Conservation (phyloP, 2,888 invertebrate genomes). For the Lasius fuliginosus region DNA sequence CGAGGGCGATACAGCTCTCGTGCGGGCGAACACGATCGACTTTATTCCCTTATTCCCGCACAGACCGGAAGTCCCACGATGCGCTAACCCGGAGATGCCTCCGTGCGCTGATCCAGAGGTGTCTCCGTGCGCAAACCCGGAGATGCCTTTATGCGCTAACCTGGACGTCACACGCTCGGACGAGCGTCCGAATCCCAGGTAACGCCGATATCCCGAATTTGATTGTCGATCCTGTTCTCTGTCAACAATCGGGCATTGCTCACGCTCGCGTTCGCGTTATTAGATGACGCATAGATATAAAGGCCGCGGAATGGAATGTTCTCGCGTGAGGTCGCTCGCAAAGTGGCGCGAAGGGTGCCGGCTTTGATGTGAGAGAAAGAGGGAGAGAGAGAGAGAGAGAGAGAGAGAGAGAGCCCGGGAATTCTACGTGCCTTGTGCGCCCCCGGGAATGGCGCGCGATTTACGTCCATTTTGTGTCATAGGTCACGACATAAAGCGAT, state of each 20-base stretch:
- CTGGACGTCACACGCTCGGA: constrained; percentile 46
- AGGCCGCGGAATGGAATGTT: constrained; percentile 52
- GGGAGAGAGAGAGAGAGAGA: too few species aligned
- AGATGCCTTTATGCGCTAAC: too few species aligned
- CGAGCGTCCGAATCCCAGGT: constrained; percentile 52
- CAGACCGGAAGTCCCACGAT: neutral
- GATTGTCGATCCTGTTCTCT: constrained; percentile 55
- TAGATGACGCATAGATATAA: constrained; percentile 50
- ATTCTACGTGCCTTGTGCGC: neutral
- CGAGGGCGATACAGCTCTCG: constrained; percentile 49
- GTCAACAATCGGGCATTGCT: constrained; percentile 46
- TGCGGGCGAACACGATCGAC: constrained; percentile 47
- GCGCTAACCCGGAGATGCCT: too few species aligned
- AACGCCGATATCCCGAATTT: constrained; percentile 54
- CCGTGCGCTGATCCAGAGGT: too few species aligned
- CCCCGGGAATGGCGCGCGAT: neutral
- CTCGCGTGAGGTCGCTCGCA: constrained; percentile 29
- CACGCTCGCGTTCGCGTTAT: constrained; percentile 41
- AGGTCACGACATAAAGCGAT: neutral
- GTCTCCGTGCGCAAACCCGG: too few species aligned
- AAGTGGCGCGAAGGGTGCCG: constrained; percentile 18
- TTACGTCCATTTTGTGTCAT: neutral
- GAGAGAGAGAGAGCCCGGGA: neutral
- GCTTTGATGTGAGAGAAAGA: constrained; percentile 9
- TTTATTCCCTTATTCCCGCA: constrained; percentile 57